Evolutionary conservation across 1,140 invertebrate genomes (phyloP), one percentile per base, ranked within the genome.

Genomic region (Heterodera carotae): DNA sequence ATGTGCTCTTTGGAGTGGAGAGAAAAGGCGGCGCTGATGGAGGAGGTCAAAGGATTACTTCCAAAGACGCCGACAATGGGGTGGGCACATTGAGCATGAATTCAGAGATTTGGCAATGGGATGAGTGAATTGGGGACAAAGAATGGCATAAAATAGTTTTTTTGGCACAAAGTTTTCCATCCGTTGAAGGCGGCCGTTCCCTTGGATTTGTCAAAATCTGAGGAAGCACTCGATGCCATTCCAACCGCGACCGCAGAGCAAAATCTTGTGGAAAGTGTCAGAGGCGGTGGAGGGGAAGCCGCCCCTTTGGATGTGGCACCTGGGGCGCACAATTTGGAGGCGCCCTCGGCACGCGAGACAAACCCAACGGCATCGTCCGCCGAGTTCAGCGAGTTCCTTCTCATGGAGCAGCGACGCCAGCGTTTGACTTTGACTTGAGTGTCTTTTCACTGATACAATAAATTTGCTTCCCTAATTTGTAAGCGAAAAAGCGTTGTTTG

Each of bases 401-500:
- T 62, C 33, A 43, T 7, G 15, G 48, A 74, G 36, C 72, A 74
- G 64, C 48, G 33, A 22, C 48, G n/a, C 34, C 18, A 59, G 27
- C 62, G 48, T 56, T 56, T 56, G 48, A 56, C 48, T 56, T 56
- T 22, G 1, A 22, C 1, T 56, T 56, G 5, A 43, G n/a, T n/a
- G 39, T 10, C 60, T 3, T 31, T 29, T 31, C 8, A 7, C 29
- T 66, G 62, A 12, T 66, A 2, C 25, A 6, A 29, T n/a, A 25
- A 29, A 66, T 27, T 34, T 34, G 33, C 7, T 33, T 76, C 34
- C 6, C 2, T n/a, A 25, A 53, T 27, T 69, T 25, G 25, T 64
- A 18, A 79, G 75, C 76, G 5, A 77, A 36, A 25, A 79, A 79
- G 72, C 34, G 66, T 22, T 79, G 78, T 60, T 43, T 69, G 43